Evolutionary conservation across 2,797 vertebrate species (phyloP), one percentile per base, ranked within the genome.

Genomic region (Craterocephalus amniculus): DNA sequence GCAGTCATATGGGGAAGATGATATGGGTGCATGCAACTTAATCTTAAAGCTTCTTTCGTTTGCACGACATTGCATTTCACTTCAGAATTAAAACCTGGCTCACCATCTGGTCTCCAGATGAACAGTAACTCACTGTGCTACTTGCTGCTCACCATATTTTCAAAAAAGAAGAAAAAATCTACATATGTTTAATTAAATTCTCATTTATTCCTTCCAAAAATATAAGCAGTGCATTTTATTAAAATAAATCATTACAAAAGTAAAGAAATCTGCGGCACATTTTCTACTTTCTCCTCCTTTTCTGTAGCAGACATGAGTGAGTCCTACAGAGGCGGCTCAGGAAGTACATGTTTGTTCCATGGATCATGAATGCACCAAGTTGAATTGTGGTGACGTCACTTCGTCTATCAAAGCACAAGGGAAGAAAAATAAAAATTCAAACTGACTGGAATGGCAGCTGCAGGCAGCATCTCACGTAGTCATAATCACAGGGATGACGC

Each of bases 371-470:
- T 36, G 74, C 81, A 81, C 18, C 77, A 31, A 70, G 63, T 16
- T 68, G 59, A 31, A 29, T 69, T 61, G 60, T 2, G 24, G 29
- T 79, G 67, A 83, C 38, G 38, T 83, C 78, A 67, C 58, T 24
- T 76, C 52, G 49, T 81, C 63, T 49, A 62, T 76, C 73, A 76
- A 64, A 69, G 76, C 55, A 58, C 11, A 43, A 62, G 26, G 31
- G 58, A 70, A 60, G 51, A 52, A 43, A 63, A 72, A 79, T 74
- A 58, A 79, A 83, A 54, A 88, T 71, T 58, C 31, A 59, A 77
- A 66, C 9, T 38, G 73, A 67, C 64, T 74, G 75, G 31, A 72
- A 67, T 35, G 57, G 60, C 74, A 64, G 78, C 83, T 81, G 75
- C 71, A 77, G 82, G 87, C 75, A 22, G 58, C 6, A 58, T 54